Percentiles rank a stretch among this genome's conserved stretches.
phyloP scores from a whole-genome alignment of 2,888 invertebrate species.

The Drosophila borealis region DNA sequence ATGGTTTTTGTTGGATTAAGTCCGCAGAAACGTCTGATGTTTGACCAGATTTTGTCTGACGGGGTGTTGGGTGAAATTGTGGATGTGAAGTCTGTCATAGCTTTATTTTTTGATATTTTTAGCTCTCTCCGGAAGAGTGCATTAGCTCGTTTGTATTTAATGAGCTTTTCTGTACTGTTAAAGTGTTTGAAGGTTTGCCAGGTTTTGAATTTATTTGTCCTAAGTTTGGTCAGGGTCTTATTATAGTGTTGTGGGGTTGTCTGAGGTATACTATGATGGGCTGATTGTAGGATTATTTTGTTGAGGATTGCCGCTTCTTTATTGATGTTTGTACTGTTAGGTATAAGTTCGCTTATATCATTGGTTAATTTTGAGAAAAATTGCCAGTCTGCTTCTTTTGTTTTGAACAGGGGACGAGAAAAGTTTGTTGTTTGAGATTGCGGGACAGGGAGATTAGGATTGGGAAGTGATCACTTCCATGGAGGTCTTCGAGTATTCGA shows the following conservation, averaged over 20 bases:
- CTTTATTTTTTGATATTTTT: constrained; percentile 1
- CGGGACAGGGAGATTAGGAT: constrained; percentile 14
- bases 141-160: constrained; percentile 19
- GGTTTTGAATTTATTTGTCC: constrained; percentile 11
- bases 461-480: constrained; percentile 31
- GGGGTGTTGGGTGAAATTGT: neutral
- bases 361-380: neutral
- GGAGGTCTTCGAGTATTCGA: constrained; percentile 17
- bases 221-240: neutral
- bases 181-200: constrained; percentile 9
- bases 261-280: constrained; percentile 22
- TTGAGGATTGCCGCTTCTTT: constrained; percentile 4
- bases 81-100: neutral
- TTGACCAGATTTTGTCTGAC: constrained; percentile 5
- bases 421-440: constrained; percentile 1
- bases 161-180: constrained; percentile 14
- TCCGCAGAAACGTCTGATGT: no score
- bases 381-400: constrained; percentile 16
- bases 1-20: constrained; percentile 7
- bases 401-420: constrained; percentile 14
- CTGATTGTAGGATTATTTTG: constrained; percentile 21
- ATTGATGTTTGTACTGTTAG: neutral
- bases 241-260: constrained; percentile 7
- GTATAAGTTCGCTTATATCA: neutral
- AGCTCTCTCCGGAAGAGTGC: neutral